Percentiles rank a stretch among this genome's conserved stretches.
Conservation (phyloP, 1,140 invertebrate genomes). For the Drosophila chauvacae region DNA sequence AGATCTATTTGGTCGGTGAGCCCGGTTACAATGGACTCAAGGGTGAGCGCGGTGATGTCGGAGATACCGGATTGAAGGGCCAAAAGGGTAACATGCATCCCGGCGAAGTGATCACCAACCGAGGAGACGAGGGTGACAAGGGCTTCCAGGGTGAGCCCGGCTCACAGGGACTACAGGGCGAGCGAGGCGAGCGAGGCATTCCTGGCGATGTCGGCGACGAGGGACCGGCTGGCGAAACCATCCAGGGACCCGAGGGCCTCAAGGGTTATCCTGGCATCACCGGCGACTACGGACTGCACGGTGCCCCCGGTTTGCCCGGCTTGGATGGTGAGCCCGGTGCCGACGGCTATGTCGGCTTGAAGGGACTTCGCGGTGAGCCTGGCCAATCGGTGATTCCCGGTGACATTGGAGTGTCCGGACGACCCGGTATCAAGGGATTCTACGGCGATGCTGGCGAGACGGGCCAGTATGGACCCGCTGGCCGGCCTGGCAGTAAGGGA, state of each 20-base stretch:
- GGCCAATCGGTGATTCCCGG: constrained; percentile 84
- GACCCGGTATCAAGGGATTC: constrained; percentile 84
- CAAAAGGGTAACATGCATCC: constrained; percentile 86
- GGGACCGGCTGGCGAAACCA: constrained; percentile 63
- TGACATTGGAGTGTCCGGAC: constrained; percentile 80
- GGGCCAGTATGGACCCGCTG: constrained; percentile 58
- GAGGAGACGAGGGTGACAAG: constrained; percentile 64
- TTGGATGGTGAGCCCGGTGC: constrained; percentile 82
- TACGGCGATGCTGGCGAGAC: constrained; percentile 83
- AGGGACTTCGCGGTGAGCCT: constrained; percentile 86
- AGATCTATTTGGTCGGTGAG: constrained; percentile 85
- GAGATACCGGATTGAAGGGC: constrained; percentile 85
- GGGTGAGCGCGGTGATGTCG: constrained; percentile 85
- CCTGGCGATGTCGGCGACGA: constrained; percentile 51
- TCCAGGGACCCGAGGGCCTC: constrained; percentile 84
- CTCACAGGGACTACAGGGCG: constrained; percentile 71
- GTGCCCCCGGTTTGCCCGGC: constrained; percentile 84
- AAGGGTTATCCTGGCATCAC: constrained; percentile 86
- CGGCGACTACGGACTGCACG: constrained; percentile 78
- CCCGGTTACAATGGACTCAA: constrained; percentile 84
- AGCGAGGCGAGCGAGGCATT: constrained; percentile 55
- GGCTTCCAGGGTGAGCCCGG: constrained; percentile 70
- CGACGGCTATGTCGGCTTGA: constrained; percentile 84
- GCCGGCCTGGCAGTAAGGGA: constrained; percentile 62
- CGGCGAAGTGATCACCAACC: constrained; percentile 66